Evolutionary conservation across 2,797 vertebrate genomes (phyloP).

Genomic region (Thunnus albacares): DNA sequence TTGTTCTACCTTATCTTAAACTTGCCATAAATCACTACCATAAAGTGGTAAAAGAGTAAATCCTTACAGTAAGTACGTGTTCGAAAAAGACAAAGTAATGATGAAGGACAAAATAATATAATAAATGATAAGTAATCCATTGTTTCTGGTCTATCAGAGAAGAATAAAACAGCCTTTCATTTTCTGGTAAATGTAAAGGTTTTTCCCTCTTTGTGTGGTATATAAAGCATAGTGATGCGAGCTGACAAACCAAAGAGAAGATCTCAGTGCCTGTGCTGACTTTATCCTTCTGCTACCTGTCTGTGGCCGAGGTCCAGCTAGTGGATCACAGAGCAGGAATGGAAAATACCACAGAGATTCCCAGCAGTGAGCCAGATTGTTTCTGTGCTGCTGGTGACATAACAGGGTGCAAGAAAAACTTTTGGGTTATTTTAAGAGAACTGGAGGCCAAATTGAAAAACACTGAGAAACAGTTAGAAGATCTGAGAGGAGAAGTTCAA

Average conservation of each 20-base stretch:
- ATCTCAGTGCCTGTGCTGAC: background rate
- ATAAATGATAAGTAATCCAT: no score
- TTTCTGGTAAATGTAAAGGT: background rate
- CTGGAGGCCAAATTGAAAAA: conserved; percentile 35
- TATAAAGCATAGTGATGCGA: background rate
- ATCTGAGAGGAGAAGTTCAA: conserved; percentile 10
- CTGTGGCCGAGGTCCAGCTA: conserved; percentile 17
- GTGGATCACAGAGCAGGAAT: background rate
- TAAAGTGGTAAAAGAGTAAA: background rate
- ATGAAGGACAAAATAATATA: no score
- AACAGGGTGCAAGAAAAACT: background rate
- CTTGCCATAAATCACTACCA: background rate
- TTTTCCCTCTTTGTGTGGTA: conserved; percentile 2
- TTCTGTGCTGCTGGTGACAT: background rate
- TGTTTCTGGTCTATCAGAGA: background rate
- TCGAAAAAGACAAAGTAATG: background rate
- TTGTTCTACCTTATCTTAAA: background rate
- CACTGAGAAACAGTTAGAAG: conserved; percentile 38
- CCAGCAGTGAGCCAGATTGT: rapidly evolving
- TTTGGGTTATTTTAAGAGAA: background rate
- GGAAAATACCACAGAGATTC: background rate
- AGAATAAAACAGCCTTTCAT: background rate
- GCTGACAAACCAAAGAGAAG: conserved; percentile 42
- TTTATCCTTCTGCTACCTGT: conserved; percentile 2
- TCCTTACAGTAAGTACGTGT: background rate